phyloP scores from a whole-genome alignment of 1,140 invertebrate genomes.

The Trypoxylus dichotomus region DNA sequence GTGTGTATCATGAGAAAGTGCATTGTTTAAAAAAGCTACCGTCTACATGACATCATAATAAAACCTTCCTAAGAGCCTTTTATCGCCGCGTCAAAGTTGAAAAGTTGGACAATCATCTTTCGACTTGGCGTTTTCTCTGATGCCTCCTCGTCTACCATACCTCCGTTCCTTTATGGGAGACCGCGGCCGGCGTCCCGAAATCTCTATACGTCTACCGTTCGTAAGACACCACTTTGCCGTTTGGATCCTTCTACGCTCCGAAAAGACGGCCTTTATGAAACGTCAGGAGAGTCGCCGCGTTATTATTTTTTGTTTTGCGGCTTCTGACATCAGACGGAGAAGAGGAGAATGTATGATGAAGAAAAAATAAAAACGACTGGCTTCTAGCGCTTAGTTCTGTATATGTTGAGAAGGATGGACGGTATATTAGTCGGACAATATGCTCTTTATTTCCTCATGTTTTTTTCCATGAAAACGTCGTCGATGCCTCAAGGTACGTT shows the following conservation, averaged over 20 bases:
- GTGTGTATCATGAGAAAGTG: slow-evolving; percentile 15
- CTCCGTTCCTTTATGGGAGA: neutral
- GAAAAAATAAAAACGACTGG: neutral
- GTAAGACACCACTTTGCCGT: slow-evolving; percentile 6
- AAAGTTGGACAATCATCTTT: slow-evolving; percentile 17
- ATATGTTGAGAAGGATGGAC: neutral
- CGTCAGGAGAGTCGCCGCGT: neutral
- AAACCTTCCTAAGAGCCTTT: slow-evolving; percentile 19
- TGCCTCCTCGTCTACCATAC: neutral
- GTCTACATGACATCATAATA: slow-evolving; percentile 23
- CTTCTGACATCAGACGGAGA: slow-evolving; percentile 5
- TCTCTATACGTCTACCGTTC: neutral
- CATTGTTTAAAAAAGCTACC: slow-evolving; percentile 22
- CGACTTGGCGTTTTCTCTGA: slow-evolving; percentile 5
- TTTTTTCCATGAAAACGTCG: neutral
- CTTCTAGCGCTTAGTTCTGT: neutral
- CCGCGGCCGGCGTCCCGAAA: neutral
- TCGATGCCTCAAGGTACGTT: neutral
- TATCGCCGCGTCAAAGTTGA: slow-evolving; percentile 18
- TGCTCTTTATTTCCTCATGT: neutral
- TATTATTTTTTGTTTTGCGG: slow-evolving; percentile 6
- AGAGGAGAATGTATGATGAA: neutral
- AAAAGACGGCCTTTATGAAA: slow-evolving; percentile 18
- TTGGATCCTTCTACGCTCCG: neutral
- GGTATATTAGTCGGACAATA: neutral